A percentile compares a stretch with the other conserved stretches of the same genome.
These are phyloP conservation scores for Chymomyza amoena DNA, from an alignment of 2,888 invertebrate genomes.

Conservation along the genomic window DNA sequence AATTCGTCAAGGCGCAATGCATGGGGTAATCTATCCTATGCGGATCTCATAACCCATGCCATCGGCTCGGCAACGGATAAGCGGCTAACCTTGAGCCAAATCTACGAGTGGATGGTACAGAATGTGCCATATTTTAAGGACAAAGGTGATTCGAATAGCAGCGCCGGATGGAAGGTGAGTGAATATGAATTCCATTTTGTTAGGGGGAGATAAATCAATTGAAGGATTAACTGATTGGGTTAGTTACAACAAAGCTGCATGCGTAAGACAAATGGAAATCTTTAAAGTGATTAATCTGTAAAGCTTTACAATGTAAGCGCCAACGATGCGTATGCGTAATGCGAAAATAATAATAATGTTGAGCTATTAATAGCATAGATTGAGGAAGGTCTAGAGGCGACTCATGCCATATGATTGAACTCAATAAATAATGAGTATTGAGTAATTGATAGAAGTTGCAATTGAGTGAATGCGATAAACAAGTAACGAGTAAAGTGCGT, in stretches of 20 bases:
- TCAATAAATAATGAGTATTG: no score
- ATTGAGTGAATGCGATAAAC: no score
- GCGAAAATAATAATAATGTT: background rate
- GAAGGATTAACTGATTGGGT: no score
- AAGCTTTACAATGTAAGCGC: no score
- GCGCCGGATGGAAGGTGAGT: slow-evolving; percentile 99
- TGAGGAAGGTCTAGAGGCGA: no score
- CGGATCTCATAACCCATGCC: slow-evolving; percentile 99
- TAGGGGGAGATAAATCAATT: no score
- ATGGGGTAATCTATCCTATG: slow-evolving; percentile 98
- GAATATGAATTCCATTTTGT: background rate
- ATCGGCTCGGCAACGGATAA: slow-evolving; percentile 97
- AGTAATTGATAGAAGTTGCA: no score
- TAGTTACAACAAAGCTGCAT: no score
- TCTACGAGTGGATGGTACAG: slow-evolving; percentile 99
- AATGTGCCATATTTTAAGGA: slow-evolving; percentile 99
- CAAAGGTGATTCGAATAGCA: slow-evolving; percentile 99
- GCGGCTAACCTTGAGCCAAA: slow-evolving; percentile 97
- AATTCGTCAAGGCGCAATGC: slow-evolving; percentile 96
- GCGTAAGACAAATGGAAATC: no score
- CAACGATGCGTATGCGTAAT: background rate
- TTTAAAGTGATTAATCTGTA: no score
- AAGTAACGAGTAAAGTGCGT: no score
- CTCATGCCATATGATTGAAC: no score
- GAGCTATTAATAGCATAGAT: background rate